These are phyloP conservation scores for Leucophora obtusa DNA, from an alignment of 2,888 invertebrate species.

Conservation along the genomic window DNA sequence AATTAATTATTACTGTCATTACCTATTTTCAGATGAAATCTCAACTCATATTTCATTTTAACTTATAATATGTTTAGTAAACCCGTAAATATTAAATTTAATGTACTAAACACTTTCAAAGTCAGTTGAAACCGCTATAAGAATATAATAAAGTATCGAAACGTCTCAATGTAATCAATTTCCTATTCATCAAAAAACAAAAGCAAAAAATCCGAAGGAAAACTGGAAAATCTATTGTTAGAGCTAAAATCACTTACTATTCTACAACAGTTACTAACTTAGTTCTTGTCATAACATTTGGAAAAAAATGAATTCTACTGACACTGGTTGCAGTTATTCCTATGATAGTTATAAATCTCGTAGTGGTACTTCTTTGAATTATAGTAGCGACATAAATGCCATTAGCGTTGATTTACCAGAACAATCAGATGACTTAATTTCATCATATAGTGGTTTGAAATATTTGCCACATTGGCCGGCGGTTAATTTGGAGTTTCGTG, in stretches of 20 bases:
- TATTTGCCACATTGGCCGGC: constrained; percentile 84
- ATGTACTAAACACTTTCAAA: constrained; percentile 22
- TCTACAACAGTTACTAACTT: neutral
- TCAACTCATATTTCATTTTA: neutral
- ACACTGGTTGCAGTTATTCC: constrained; percentile 67
- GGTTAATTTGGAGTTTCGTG: constrained; percentile 90
- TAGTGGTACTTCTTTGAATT: constrained; percentile 70
- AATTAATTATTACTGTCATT: too few species aligned
- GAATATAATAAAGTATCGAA: neutral
- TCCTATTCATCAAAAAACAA: neutral
- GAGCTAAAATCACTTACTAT: neutral
- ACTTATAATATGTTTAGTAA: constrained; percentile 13
- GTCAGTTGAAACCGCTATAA: constrained; percentile 12
- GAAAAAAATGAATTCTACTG: constrained; percentile 64
- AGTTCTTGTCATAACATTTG: neutral
- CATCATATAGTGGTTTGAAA: constrained; percentile 80
- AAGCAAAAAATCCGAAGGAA: neutral
- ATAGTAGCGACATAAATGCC: constrained; percentile 75
- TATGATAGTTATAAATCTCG: constrained; percentile 65
- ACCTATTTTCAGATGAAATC: constrained; percentile 32
- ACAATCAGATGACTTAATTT: constrained; percentile 82
- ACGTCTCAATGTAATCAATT: neutral
- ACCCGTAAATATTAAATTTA: constrained; percentile 14
- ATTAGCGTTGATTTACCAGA: constrained; percentile 73
- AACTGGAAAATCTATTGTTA: neutral